These are phyloP conservation scores for Amphimedon queenslandica DNA, from an alignment of 37 sponge, comb jelly and placozoan species.

Conservation along the genomic window DNA sequence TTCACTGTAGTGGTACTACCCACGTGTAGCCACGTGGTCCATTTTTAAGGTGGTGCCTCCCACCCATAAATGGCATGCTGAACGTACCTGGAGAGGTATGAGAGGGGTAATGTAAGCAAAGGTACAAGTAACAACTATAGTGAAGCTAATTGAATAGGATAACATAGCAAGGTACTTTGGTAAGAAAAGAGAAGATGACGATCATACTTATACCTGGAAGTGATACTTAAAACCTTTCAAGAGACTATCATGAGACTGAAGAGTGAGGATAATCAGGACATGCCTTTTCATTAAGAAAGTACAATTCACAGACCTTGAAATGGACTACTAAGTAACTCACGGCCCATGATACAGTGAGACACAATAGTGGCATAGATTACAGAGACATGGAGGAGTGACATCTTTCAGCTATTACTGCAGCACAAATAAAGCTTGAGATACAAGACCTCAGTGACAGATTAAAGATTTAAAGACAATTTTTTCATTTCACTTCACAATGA, in stretches of 20 bases:
- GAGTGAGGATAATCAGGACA: too few species aligned
- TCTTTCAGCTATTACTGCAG: slow-evolving; percentile 41
- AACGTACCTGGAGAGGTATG: too few species aligned
- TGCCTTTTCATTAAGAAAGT: slow-evolving; percentile 82
- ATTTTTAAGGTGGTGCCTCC: neutral
- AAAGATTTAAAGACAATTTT: too few species aligned
- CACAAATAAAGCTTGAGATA: slow-evolving; percentile 79
- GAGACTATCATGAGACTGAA: too few species aligned
- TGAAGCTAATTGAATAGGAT: slow-evolving; percentile 85
- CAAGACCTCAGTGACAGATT: slow-evolving; percentile 73
- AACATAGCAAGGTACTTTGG: slow-evolving; percentile 84
- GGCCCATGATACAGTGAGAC: slow-evolving; percentile 53
- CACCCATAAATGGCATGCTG: neutral
- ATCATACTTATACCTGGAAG: slow-evolving; percentile 96
- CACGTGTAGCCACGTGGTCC: slow-evolving; percentile 3
- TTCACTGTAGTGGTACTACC: too few species aligned
- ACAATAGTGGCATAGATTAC: slow-evolving; percentile 73
- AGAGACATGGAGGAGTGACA: slow-evolving; percentile 77
- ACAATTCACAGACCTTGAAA: slow-evolving; percentile 92
- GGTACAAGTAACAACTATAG: slow-evolving; percentile 51
- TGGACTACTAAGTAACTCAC: slow-evolving; percentile 56
- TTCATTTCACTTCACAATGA: too few species aligned
- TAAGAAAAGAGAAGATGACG: slow-evolving; percentile 94
- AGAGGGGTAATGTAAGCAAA: slow-evolving; percentile 2
- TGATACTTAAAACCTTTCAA: slow-evolving; percentile 89